Conservation (phyloP, 2,888 invertebrate species). For the Diadegma fenestrale region DNA sequence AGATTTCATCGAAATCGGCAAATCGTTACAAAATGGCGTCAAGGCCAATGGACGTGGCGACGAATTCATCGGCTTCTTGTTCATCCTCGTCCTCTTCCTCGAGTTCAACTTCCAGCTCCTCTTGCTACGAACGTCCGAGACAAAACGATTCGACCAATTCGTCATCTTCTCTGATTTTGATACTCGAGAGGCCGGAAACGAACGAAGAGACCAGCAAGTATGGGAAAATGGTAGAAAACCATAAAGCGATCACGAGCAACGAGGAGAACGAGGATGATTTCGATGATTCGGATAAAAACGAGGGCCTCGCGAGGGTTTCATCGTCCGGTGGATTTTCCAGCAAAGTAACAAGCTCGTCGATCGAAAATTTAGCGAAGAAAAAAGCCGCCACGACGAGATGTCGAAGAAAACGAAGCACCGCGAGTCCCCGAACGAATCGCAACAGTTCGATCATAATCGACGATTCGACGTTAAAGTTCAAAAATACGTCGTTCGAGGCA, state of each 20-base stretch:
- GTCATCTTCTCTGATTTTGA: slow-evolving; percentile 63
- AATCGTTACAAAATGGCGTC: slow-evolving; percentile 52
- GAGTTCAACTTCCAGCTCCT: slow-evolving; percentile 37
- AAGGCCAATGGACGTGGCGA: slow-evolving; percentile 50
- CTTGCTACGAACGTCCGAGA: slow-evolving; percentile 53
- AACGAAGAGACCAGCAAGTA: not conserved
- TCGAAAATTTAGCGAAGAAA: slow-evolving; percentile 61
- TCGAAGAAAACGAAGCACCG: slow-evolving; percentile 51
- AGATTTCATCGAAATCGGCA: slow-evolving; percentile 24
- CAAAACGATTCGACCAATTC: slow-evolving; percentile 61
- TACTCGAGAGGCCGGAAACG: slow-evolving; percentile 52
- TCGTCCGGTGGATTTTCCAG: slow-evolving; percentile 24
- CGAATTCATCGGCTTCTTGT: slow-evolving; percentile 57
- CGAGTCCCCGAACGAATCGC: slow-evolving; percentile 53
- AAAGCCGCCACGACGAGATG: slow-evolving; percentile 47
- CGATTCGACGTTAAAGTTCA: slow-evolving; percentile 2
- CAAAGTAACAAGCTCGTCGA: slow-evolving; percentile 54
- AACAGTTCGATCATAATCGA: slow-evolving; percentile 38
- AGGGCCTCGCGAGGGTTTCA: not conserved
- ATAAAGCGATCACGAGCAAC: not conserved
- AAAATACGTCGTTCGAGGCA: slow-evolving; percentile 6
- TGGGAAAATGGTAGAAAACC: not conserved
- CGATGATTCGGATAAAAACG: slow-evolving; percentile 6
- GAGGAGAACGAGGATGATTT: slow-evolving; percentile 10
- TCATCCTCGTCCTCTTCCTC: slow-evolving; percentile 54